Evolutionary conservation across 2,113 vertebrate species (phyloP).

Genomic region (Cynopterus brachyotis): DNA sequence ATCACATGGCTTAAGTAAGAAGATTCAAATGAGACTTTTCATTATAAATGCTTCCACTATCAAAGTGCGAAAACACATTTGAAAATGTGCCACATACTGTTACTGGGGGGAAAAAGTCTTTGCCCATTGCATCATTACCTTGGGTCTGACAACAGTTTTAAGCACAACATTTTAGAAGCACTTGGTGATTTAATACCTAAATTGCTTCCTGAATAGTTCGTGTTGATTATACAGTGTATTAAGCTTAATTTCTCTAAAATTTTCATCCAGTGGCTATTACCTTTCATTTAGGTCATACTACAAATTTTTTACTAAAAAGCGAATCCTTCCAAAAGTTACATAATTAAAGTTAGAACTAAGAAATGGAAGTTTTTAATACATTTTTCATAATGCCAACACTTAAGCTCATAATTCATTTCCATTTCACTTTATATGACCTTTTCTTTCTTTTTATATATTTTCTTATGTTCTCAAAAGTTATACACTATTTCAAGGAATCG

Average conservation of each 20-base stretch:
- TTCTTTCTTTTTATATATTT: neutral
- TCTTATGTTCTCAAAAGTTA: neutral
- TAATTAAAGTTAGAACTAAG: neutral
- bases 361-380: neutral
- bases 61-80: constrained; percentile 76
- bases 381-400: neutral
- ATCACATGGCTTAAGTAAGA: constrained; percentile 67
- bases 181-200: neutral
- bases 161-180: neutral
- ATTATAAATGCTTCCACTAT: constrained; percentile 65
- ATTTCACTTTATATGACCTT: neutral
- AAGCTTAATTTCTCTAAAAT: constrained; percentile 35
- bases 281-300: constrained; percentile 1
- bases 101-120: neutral
- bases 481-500: neutral
- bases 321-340: constrained; percentile 38
- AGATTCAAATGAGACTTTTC: constrained; percentile 64
- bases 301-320: constrained; percentile 28
- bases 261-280: neutral
- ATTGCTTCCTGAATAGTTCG: neutral
- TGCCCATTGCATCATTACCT: neutral
- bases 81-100: constrained; percentile 72
- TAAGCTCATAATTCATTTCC: neutral
- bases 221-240: neutral
- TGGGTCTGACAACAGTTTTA: neutral